A percentile compares a stretch with the other conserved stretches of the same genome.
Evolutionary conservation across 2,797 vertebrate species (phyloP).

Genomic region (Pseudopleuronectes americanus): DNA sequence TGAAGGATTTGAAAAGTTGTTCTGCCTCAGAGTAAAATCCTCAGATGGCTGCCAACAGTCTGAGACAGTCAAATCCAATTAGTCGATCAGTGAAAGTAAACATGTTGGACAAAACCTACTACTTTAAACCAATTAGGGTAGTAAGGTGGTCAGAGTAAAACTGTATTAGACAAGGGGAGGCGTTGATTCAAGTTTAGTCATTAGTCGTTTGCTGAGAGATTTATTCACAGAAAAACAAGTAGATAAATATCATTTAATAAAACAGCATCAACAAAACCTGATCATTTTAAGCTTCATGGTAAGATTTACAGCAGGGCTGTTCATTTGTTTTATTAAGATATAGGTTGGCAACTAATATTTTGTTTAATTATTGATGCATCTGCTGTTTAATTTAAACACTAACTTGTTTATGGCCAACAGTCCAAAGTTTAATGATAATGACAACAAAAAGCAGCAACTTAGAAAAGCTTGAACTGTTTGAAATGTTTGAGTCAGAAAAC

Average conservation of each 20-base stretch:
- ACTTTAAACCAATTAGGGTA: conserved; percentile 71
- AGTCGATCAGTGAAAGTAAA: conserved; percentile 61
- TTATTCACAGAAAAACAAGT: background rate
- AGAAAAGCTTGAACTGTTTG: background rate
- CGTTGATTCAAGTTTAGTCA: conserved; percentile 8
- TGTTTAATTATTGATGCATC: background rate
- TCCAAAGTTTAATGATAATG: background rate
- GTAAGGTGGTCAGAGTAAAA: background rate
- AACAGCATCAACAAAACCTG: background rate
- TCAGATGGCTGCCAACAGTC: conserved; percentile 37
- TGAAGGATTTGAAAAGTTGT: conserved; percentile 15
- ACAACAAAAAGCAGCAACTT: background rate
- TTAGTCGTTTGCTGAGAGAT: background rate
- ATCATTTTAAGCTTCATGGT: background rate
- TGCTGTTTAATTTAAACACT: background rate
- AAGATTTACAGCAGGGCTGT: background rate
- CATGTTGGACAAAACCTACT: conserved; percentile 48
- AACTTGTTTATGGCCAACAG: background rate
- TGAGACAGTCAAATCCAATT: conserved; percentile 71
- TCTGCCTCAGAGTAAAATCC: conserved; percentile 30
- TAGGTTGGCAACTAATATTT: background rate
- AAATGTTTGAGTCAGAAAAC: background rate
- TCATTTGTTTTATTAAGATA: background rate
- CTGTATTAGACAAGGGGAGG: background rate
- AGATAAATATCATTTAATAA: background rate